These are phyloP conservation scores for Squalus acanthias DNA, from an alignment of 2,797 vertebrate species.

Conservation along the genomic window DNA sequence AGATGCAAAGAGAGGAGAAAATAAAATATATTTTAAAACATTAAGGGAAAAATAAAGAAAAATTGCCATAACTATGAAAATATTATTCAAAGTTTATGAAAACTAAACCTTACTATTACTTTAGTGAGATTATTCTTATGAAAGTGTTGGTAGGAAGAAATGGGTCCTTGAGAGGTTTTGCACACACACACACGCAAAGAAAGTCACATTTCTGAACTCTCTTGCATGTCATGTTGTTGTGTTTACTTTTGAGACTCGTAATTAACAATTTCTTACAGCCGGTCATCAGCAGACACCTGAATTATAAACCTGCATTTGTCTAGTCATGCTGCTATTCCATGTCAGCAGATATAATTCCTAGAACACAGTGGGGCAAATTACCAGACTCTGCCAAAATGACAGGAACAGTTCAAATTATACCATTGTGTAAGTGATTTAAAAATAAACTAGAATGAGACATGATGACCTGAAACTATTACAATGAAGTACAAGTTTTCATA, in stretches of 20 bases:
- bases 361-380: neutral
- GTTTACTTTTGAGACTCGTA: neutral
- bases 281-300: neutral
- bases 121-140: neutral
- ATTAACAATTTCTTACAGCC: neutral
- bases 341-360: neutral
- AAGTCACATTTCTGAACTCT: neutral
- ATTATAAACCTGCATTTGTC: neutral
- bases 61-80: neutral
- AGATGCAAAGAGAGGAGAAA: neutral
- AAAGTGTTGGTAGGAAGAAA: neutral
- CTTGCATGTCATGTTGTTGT: neutral
- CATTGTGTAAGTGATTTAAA: neutral
- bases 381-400: neutral
- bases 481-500: neutral
- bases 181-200: neutral
- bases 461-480: neutral
- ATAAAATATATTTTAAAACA: neutral
- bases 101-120: neutral
- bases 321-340: neutral
- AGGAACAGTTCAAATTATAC: neutral
- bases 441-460: neutral
- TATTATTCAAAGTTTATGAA: neutral
- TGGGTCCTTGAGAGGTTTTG: neutral
- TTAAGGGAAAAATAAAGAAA: neutral